These are phyloP conservation scores for Stigmatopora nigra DNA, from an alignment of 2,113 vertebrate species.

Conservation along the genomic window DNA sequence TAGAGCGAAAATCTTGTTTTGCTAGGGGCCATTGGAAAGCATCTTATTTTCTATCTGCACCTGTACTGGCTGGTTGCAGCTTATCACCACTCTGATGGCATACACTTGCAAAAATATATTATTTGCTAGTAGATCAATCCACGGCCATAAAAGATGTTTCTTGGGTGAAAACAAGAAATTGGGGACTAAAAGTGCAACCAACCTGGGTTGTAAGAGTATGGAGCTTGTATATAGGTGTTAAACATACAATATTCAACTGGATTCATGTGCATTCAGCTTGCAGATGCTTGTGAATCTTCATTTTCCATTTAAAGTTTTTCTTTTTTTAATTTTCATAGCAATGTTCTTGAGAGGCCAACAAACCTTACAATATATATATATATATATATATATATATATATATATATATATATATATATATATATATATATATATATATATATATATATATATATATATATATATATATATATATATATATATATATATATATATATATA, in stretches of 20 bases:
- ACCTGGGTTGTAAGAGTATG: too few relatives aligned
- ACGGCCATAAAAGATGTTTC: background rate
- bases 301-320: background rate
- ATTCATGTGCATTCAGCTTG: slow-evolving; percentile 13
- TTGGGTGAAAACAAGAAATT: background rate
- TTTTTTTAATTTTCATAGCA: too few relatives aligned
- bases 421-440: too few relatives aligned
- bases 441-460: too few relatives aligned
- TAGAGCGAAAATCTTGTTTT: slow-evolving; percentile 41
- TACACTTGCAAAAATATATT: slow-evolving; percentile 51
- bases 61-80: slow-evolving; percentile 40
- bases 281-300: background rate
- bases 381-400: too few relatives aligned
- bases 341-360: too few relatives aligned
- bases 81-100: slow-evolving; percentile 51
- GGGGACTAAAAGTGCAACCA: background rate
- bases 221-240: background rate
- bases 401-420: too few relatives aligned
- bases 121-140: slow-evolving; percentile 58
- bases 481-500: too few relatives aligned
- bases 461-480: too few relatives aligned
- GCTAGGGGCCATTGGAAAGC: slow-evolving; percentile 42
- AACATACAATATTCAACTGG: background rate
- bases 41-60: slow-evolving; percentile 47
- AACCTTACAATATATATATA: too few relatives aligned